phyloP scores from a whole-genome alignment of 2,113 vertebrate genomes.

The Tachysurus fulvidraco region DNA sequence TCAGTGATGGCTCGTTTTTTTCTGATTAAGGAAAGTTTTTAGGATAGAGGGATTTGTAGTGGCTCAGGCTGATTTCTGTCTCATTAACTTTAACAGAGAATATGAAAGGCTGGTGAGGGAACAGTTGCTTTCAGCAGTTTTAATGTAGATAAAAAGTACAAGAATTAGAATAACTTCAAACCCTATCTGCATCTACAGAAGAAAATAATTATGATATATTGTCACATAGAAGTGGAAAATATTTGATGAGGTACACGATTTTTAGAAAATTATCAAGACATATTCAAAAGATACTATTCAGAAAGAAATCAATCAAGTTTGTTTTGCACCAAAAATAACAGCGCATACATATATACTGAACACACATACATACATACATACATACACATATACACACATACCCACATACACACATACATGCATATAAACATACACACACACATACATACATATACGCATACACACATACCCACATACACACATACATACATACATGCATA shows the following conservation, averaged over 20 bases:
- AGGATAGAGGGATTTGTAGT: not conserved
- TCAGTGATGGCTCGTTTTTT: not conserved
- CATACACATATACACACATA: not conserved
- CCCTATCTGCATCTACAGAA: not conserved
- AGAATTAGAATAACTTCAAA: not conserved
- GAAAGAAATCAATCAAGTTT: not conserved
- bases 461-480: not conserved
- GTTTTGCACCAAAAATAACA: not conserved
- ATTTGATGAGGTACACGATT: too few relatives aligned
- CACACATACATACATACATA: not conserved
- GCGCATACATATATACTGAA: too few relatives aligned
- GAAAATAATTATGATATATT: too few relatives aligned
- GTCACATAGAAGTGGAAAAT: too few relatives aligned
- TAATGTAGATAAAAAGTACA: not conserved
- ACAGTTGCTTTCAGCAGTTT: not conserved
- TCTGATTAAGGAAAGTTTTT: not conserved
- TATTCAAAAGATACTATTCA: not conserved
- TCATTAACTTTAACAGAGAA: too few relatives aligned
- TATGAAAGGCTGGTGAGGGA: not conserved
- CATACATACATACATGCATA: not conserved
- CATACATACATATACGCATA: not conserved
- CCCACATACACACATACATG: not conserved
- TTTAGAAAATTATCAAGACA: too few relatives aligned
- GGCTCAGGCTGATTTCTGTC: not conserved
- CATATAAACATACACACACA: not conserved